Evolutionary conservation across 2,113 vertebrate species (phyloP), one percentile per base, ranked within the genome.

Genomic region (Chloropsis hardwickii): DNA sequence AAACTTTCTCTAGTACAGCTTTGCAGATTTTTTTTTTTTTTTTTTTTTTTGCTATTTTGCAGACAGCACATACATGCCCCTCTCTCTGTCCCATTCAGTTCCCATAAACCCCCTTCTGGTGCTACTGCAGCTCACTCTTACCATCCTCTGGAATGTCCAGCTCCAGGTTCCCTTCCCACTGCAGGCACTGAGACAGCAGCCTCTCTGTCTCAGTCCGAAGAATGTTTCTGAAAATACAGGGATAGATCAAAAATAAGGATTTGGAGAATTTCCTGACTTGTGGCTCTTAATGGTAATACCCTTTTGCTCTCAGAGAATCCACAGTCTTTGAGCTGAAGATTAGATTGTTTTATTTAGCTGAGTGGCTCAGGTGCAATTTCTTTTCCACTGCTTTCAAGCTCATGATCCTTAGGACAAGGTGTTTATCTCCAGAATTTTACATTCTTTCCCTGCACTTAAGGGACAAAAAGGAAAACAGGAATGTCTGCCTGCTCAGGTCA

Each of bases 61-160:
- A 28, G 65, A 62, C 6, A 64, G 33, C 19, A 47, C 16, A 42
- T 2, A 28, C 2, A 9, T 0, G 1, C 33, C 53, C 20, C 72
- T 44, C 48, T 11, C 23, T 42, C 65, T 60, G 42, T 16, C 28
- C 31, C 67, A 37, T 31, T 31, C 48, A 44, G 39, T 7, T 62
- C 42, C 58, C 2, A 1, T 1, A 37, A 45, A 2, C 23, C 2
- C 4, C 17, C 11, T 65, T 20, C 27, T 2, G 45, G 19, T 11
- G 21, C 19, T 47, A 0, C 1, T 83, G 48, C 45, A 66, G 47
- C 20, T 73, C 9, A 14, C 35, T 95, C 99, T 98, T 87, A 99
- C 99, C 99, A 65, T 99, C 99, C 94, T 99, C 99, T 65, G 99
- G 98, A 73, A 99, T 98, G 70, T 99, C 98, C 80, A 98, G 94